These are phyloP conservation scores for Calephelis nemesis DNA, from an alignment of 1,140 invertebrate genomes.

Conservation along the genomic window DNA sequence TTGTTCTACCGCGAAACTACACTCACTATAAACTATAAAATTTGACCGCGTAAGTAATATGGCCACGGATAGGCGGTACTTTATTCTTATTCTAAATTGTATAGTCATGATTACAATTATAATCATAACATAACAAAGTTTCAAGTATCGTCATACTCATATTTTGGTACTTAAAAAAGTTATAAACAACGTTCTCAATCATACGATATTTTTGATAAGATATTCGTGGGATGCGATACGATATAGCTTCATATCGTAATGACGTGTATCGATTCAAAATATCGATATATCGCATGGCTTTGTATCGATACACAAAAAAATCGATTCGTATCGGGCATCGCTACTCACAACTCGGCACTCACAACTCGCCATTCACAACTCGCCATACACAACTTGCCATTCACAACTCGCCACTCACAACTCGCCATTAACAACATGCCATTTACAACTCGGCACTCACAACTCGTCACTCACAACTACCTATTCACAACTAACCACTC, in stretches of 20 bases:
- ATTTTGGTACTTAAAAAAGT: constrained; percentile 6
- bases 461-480: too few species aligned
- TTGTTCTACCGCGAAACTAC: constrained; percentile 5
- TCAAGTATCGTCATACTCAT: constrained; percentile 6
- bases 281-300: too few species aligned
- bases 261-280: not conserved
- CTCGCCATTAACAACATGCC: too few species aligned
- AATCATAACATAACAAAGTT: constrained; percentile 6
- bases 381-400: too few species aligned
- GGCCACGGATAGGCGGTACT: constrained; percentile 5
- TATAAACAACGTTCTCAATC: constrained; percentile 6
- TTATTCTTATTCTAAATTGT: constrained; percentile 6
- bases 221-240: constrained; percentile 5
- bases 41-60: constrained; percentile 3
- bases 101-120: constrained; percentile 6
- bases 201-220: constrained; percentile 6
- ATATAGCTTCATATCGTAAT: constrained; percentile 6
- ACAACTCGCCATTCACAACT: too few species aligned
- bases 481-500: too few species aligned
- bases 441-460: too few species aligned
- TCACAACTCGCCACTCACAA: too few species aligned
- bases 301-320: too few species aligned
- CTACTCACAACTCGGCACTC: too few species aligned
- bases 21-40: constrained; percentile 6
- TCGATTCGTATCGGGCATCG: too few species aligned